phyloP scores from a whole-genome alignment of 2,113 vertebrate genomes.

The Callithrix jacchus region DNA sequence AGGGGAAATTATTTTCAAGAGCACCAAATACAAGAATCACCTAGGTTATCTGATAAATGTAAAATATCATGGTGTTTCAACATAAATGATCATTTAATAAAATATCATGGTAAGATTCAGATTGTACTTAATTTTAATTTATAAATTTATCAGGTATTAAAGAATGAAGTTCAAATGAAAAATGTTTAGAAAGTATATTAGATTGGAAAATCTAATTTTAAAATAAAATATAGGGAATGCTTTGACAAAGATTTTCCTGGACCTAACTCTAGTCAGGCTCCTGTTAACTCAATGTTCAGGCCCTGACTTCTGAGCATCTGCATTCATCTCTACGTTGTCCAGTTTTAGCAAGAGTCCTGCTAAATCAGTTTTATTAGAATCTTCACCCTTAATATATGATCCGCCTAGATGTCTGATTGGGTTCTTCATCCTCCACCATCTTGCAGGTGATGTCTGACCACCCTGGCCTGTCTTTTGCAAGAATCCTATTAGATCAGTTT shows the following conservation, averaged over 20 bases:
- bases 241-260: background rate
- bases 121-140: background rate
- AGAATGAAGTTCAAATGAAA: background rate
- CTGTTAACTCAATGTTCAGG: background rate
- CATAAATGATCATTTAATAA: background rate
- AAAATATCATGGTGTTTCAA: background rate
- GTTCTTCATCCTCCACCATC: background rate
- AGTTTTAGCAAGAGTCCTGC: background rate
- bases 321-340: background rate
- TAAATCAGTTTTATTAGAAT: background rate
- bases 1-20: background rate
- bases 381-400: too few species aligned
- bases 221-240: background rate
- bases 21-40: background rate
- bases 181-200: background rate
- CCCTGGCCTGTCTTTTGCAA: background rate
- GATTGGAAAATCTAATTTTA: background rate
- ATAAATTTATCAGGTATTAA: background rate
- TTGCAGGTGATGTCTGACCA: background rate
- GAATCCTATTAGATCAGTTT: background rate
- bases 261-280: background rate
- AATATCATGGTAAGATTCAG: background rate
- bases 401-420: rapidly evolving
- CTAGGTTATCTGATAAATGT: background rate
- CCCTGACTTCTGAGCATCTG: background rate